phyloP scores from a whole-genome alignment of 2,797 vertebrate genomes.

The Buceros bicornis region DNA sequence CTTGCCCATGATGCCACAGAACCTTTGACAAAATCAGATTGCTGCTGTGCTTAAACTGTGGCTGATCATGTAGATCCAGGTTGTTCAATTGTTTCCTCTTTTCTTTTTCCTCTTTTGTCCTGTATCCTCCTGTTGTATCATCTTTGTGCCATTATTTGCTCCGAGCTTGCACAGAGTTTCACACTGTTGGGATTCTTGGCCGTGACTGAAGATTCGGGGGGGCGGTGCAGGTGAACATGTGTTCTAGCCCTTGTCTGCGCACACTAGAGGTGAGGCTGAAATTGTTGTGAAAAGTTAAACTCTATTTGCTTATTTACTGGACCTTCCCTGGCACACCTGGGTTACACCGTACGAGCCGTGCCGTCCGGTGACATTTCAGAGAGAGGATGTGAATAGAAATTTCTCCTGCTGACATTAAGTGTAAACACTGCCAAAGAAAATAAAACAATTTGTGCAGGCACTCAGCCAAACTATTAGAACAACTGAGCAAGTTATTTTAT shows the following conservation, averaged over 20 bases:
- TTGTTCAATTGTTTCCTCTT: neutral
- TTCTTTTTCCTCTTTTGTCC: neutral
- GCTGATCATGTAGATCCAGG: neutral
- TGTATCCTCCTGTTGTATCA: neutral
- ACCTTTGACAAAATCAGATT: neutral
- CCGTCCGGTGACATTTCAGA: neutral
- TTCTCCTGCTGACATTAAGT: neutral
- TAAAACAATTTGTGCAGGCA: neutral
- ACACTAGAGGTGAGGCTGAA: neutral
- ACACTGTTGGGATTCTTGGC: neutral
- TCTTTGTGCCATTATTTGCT: neutral
- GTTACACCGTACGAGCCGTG: neutral
- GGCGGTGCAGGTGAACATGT: neutral
- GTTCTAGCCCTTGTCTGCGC: neutral
- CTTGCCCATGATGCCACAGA: neutral
- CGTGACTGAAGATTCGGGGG: neutral
- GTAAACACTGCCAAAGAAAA: slow-evolving; percentile 8
- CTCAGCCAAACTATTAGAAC: neutral
- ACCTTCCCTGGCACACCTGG: neutral
- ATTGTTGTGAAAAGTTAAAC: neutral
- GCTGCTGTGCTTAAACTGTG: neutral
- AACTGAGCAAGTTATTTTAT: neutral
- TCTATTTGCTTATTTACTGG: neutral
- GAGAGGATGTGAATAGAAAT: neutral
- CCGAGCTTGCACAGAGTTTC: neutral